A percentile compares a stretch with the other conserved stretches of the same genome.
These are phyloP conservation scores for Venustoraphidia nigricollis DNA, from an alignment of 2,888 invertebrate genomes.

Conservation along the genomic window DNA sequence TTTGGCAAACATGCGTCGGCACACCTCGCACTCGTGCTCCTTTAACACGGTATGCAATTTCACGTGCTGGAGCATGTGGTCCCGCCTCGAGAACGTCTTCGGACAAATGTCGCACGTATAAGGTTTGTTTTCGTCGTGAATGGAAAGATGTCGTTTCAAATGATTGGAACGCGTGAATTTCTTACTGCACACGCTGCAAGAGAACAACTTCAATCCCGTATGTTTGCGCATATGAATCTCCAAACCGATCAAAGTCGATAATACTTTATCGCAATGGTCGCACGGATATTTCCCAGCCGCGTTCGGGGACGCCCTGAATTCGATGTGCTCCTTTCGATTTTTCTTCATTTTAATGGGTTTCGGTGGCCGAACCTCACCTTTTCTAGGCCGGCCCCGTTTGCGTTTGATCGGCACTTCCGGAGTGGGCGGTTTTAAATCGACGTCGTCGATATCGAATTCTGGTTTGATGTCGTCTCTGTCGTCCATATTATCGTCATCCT, in stretches of 20 bases:
- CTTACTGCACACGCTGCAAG: constrained; percentile 25
- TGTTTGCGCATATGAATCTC: constrained; percentile 5
- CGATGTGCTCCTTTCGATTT: not conserved
- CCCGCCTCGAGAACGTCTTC: constrained; percentile 25
- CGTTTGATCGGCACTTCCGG: not conserved
- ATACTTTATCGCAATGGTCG: not conserved
- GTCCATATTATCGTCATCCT: not conserved
- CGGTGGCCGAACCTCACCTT: not conserved
- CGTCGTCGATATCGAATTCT: not conserved
- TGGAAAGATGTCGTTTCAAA: constrained; percentile 29
- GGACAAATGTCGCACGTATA: constrained; percentile 27
- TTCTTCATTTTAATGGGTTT: not conserved
- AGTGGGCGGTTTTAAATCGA: not conserved
- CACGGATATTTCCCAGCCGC: not conserved
- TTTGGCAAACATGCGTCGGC: constrained; percentile 31
- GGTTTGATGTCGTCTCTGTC: not conserved
- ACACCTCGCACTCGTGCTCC: constrained; percentile 30
- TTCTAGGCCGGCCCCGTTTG: constrained; percentile 1
- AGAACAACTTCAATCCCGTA: constrained; percentile 2
- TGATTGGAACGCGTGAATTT: constrained; percentile 31
- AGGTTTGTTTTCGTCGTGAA: constrained; percentile 27
- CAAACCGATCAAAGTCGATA: not conserved
- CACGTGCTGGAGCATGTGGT: constrained; percentile 25
- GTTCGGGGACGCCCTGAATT: too few species aligned
- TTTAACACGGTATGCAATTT: constrained; percentile 20